These are phyloP conservation scores for Drosophila lacicola DNA, from an alignment of 2,888 invertebrate genomes.

Conservation along the genomic window DNA sequence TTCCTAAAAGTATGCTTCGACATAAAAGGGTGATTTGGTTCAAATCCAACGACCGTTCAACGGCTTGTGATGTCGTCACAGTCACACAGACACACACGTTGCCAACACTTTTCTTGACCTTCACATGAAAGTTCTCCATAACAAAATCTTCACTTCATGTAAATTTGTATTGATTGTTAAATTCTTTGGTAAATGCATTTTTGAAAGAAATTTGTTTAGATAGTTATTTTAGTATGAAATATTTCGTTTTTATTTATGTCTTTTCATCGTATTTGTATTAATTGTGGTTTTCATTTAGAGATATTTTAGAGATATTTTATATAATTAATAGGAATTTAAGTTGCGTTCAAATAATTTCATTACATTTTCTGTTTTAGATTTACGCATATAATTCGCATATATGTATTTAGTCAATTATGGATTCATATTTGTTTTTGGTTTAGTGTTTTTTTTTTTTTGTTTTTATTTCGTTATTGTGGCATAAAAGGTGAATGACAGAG, in stretches of 20 bases:
- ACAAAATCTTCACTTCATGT: background rate
- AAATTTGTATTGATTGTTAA: background rate
- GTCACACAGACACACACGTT: too few species aligned
- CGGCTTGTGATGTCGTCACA: too few species aligned
- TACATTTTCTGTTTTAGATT: conserved; percentile 40
- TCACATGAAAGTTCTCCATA: background rate
- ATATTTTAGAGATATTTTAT: conserved; percentile 77
- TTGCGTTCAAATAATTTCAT: conserved; percentile 78
- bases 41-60: too few species aligned
- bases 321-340: conserved; percentile 81
- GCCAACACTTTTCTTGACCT: too few species aligned
- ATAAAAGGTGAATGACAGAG: conserved; percentile 66
- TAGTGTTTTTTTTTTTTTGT: conserved; percentile 1
- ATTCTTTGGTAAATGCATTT: too few species aligned
- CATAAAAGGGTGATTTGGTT: background rate
- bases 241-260: conserved; percentile 62
- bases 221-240: conserved; percentile 66
- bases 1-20: conserved; percentile 41
- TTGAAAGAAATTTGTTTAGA: too few species aligned
- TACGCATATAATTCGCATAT: conserved; percentile 64
- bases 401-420: conserved; percentile 68
- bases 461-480: conserved; percentile 58
- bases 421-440: conserved; percentile 24
- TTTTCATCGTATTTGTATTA: conserved; percentile 69
- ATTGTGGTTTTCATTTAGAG: conserved; percentile 70